phyloP scores from a whole-genome alignment of 2,888 invertebrate species.

The Tanypteryx hageni region DNA sequence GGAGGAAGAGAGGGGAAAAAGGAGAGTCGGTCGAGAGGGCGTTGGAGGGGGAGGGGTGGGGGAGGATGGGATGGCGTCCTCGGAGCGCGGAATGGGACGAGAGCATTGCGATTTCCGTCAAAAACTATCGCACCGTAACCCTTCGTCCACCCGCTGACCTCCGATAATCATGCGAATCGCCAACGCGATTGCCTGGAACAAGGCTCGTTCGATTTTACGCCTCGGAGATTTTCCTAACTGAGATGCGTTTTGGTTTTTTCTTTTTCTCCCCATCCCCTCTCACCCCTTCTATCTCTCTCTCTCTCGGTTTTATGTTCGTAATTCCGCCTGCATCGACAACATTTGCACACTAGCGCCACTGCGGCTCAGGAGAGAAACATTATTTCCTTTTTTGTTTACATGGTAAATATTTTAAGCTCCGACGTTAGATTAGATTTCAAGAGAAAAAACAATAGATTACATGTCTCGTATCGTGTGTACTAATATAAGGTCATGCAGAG shows the following conservation, averaged over 20 bases:
- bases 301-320: background rate
- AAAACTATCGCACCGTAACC: slow-evolving; percentile 37
- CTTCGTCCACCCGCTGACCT: slow-evolving; percentile 38
- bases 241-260: slow-evolving; percentile 49
- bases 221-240: slow-evolving; percentile 56
- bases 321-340: slow-evolving; percentile 42
- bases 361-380: background rate
- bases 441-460: too few relatives aligned
- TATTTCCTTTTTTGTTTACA: background rate
- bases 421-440: background rate
- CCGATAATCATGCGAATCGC: slow-evolving; percentile 59
- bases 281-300: background rate
- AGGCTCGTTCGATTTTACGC: slow-evolving; percentile 61
- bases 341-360: slow-evolving; percentile 48
- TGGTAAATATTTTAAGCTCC: background rate
- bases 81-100: background rate
- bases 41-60: background rate
- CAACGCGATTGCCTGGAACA: slow-evolving; percentile 60
- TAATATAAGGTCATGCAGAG: too few relatives aligned
- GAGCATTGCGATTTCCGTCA: slow-evolving; percentile 46
- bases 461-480: too few relatives aligned
- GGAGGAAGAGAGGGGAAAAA: background rate
- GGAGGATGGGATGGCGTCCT: background rate
- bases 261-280: background rate
- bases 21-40: background rate